Evolutionary conservation across 2,113 vertebrate species (phyloP).

Genomic region (mouse (Mus musculus)): GRCm39 chr5:147186001-147186500

Average conservation of each 20-base stretch:
- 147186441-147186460: too few relatives aligned
- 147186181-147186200: background rate
- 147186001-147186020: slow-evolving; percentile 4
- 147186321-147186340: background rate
- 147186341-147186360: background rate
- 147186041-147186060: background rate
- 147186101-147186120: background rate
- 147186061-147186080: background rate
- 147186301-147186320: too few relatives aligned
- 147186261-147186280: background rate
- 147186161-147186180: background rate
- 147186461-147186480: too few relatives aligned
- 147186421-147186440: background rate
- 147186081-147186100: slow-evolving; percentile 5
- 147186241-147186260: background rate
- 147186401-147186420: background rate
- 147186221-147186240: background rate
- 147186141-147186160: background rate
- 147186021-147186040: slow-evolving; percentile 14
- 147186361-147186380: slow-evolving; percentile 19
- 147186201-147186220: background rate
- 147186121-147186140: background rate
- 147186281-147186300: too few relatives aligned
- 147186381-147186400: background rate
- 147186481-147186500: too few relatives aligned